Percentiles rank a stretch among this genome's conserved stretches.
Conservation (phyloP, 2,888 invertebrate species). For the Clitarchus hookeri region DNA sequence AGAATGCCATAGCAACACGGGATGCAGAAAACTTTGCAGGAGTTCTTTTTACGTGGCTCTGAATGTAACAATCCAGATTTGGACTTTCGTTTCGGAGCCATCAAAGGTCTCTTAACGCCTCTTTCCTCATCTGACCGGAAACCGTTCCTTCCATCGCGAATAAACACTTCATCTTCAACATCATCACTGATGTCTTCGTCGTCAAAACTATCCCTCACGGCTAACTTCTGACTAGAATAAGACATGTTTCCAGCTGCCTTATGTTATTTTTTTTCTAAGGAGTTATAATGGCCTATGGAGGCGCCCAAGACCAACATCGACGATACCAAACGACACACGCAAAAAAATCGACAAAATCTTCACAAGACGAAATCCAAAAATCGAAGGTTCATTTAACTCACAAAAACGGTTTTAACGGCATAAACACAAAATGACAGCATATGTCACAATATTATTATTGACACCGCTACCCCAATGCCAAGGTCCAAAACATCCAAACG, state of each 20-base stretch:
- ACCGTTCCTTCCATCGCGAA: slow-evolving; percentile 70
- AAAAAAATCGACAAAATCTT: too few relatives aligned
- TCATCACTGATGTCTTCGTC: slow-evolving; percentile 72
- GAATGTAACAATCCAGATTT: slow-evolving; percentile 57
- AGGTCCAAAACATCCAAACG: too few relatives aligned
- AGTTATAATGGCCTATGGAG: too few relatives aligned
- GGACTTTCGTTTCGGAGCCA: slow-evolving; percentile 70
- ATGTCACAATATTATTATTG: too few relatives aligned
- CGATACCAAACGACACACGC: too few relatives aligned
- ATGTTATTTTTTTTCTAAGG: too few relatives aligned
- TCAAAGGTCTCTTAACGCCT: slow-evolving; percentile 71
- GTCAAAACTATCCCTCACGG: slow-evolving; percentile 70
- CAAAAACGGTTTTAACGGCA: too few relatives aligned
- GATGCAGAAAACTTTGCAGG: slow-evolving; percentile 64
- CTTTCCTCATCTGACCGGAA: slow-evolving; percentile 68
- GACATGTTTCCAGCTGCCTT: slow-evolving; percentile 30
- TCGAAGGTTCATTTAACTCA: too few relatives aligned
- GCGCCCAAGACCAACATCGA: too few relatives aligned
- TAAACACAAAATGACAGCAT: too few relatives aligned
- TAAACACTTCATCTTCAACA: slow-evolving; percentile 78
- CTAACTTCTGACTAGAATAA: slow-evolving; percentile 60
- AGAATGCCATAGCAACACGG: slow-evolving; percentile 69
- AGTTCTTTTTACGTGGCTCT: slow-evolving; percentile 59
- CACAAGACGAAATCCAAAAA: too few relatives aligned
- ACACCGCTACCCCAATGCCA: too few relatives aligned